Conservation (phyloP, 1,140 invertebrate genomes). For the Belonocnema kinseyi region DNA sequence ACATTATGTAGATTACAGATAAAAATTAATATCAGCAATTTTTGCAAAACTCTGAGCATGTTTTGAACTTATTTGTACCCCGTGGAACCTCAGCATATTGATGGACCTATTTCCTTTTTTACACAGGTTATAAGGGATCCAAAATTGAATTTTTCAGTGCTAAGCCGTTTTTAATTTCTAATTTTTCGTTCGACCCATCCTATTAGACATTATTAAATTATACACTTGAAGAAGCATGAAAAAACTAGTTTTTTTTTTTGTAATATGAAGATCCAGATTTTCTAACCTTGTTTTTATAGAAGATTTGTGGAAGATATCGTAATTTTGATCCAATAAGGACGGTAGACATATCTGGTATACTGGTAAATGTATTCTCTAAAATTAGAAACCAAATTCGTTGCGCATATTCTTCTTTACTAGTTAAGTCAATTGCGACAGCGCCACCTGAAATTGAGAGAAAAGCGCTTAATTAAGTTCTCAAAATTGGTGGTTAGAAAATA, state of each 20-base stretch:
- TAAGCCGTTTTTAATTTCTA: too few relatives aligned
- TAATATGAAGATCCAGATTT: constrained; percentile 31
- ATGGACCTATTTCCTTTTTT: too few relatives aligned
- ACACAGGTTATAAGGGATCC: too few relatives aligned
- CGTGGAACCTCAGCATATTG: too few relatives aligned
- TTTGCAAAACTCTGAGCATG: too few relatives aligned
- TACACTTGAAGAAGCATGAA: too few relatives aligned
- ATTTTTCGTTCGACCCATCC: too few relatives aligned
- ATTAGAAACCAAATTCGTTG: constrained; percentile 90
- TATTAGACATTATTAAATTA: constrained; percentile 3
- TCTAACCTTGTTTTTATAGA: constrained; percentile 89
- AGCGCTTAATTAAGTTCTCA: background rate
- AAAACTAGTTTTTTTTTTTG: constrained; percentile 5
- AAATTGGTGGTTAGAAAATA: too few relatives aligned
- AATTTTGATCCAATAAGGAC: constrained; percentile 83
- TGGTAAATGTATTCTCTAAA: constrained; percentile 96
- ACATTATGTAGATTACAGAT: too few relatives aligned
- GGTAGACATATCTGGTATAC: constrained; percentile 94
- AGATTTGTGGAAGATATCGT: constrained; percentile 84
- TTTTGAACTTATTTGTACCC: too few relatives aligned
- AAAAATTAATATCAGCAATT: too few relatives aligned
- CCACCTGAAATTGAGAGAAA: constrained; percentile 78
- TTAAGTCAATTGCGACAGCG: constrained; percentile 91
- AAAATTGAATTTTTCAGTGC: too few relatives aligned
- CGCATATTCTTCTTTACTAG: constrained; percentile 82